Evolutionary conservation across 2,113 vertebrate species (phyloP), one percentile per base, ranked within the genome.

Genomic region (Oryzias javanicus): DNA sequence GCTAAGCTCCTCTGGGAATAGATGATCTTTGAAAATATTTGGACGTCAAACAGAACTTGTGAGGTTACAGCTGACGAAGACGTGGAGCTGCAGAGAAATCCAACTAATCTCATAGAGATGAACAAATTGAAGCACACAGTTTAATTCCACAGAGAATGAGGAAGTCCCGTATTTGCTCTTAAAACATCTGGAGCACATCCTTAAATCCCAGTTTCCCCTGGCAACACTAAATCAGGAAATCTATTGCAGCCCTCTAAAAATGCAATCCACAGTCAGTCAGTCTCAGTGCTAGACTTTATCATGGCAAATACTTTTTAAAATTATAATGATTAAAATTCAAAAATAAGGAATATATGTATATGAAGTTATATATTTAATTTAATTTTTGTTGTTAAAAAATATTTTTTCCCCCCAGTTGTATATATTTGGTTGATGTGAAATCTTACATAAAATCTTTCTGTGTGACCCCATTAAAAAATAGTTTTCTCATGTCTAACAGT

Each of bases 181-280:
- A 49, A 82, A 88, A 88, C 87, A 89, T 89, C 87, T 89, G 87
- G 85, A 82, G 78, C 47, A 67, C 82, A 86, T 84, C 78, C 55
- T 59, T 49, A 71, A 77, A 70, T 81, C 80, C 70, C 55, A 5
- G 35, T 61, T 79, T 84, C 74, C 80, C 80, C 64, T 86, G 85
- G 83, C 77, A 87, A 80, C 80, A 71, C 42, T 87, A 86, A 85
- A 87, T 85, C 85, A 85, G 49, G 69, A 68, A 69, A 70, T 40
- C 69, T 44, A 64, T 49, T 65, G 74, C 60, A 74, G 57, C 54
- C 51, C 48, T 72, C 20, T 42, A 41, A 60, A 16, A 42, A 45
- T 52, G 42, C 64, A 50, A 10, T 42, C 53, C 44, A 51, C 46
- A 52, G 27, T 55, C 22, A 25, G 49, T 18, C 19, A 1, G 19